Conservation (phyloP, 2,113 vertebrate genomes). For the Mobula hypostoma region DNA sequence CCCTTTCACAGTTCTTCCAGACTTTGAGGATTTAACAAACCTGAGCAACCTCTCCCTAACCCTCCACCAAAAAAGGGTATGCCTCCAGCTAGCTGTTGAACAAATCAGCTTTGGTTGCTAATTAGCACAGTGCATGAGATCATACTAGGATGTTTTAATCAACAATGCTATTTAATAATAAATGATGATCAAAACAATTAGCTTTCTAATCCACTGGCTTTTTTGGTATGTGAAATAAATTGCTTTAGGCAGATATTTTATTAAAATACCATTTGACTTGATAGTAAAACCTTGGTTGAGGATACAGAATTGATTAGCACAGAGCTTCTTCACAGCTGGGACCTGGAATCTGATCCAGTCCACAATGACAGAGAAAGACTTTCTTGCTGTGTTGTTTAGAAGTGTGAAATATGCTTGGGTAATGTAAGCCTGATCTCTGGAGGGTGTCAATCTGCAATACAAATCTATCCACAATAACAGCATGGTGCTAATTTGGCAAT, state of each 20-base stretch:
- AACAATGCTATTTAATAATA: neutral
- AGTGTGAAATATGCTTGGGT: neutral
- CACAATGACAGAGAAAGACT: neutral
- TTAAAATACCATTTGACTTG: neutral
- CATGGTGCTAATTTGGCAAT: neutral
- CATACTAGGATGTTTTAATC: neutral
- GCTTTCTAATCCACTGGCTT: neutral
- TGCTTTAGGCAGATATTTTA: neutral
- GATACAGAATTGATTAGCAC: neutral
- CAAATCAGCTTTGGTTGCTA: neutral
- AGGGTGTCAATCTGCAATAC: neutral
- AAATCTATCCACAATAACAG: neutral
- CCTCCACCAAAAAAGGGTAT: neutral
- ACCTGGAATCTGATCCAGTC: neutral
- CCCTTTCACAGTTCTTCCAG: neutral
- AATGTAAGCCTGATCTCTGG: neutral
- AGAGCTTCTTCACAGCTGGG: neutral
- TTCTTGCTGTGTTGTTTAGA: neutral
- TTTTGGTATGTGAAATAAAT: neutral
- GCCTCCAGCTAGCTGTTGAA: neutral
- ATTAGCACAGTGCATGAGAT: constrained; percentile 13
- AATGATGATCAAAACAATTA: neutral
- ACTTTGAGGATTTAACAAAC: neutral
- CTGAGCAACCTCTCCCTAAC: neutral
- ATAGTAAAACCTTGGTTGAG: neutral